Conservation (phyloP, 2,797 vertebrate genomes). For the Tangara arthus region DNA sequence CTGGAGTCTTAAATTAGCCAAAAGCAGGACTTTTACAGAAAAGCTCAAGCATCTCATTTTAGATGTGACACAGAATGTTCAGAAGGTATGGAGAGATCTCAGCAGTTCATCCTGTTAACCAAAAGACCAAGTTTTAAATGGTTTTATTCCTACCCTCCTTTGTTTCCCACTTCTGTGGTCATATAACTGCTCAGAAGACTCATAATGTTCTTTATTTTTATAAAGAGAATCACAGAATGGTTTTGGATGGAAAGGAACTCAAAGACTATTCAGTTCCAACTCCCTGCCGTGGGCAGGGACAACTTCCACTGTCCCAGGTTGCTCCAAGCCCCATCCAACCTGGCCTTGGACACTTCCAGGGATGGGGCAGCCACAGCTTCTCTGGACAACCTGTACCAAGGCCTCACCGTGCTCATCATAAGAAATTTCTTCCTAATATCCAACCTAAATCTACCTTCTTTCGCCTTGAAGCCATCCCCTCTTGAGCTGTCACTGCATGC, state of each 20-base stretch:
- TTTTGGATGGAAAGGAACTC: background rate
- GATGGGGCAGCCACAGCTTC: background rate
- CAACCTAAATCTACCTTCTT: background rate
- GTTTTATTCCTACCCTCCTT: background rate
- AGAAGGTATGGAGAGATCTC: background rate
- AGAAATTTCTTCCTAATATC: background rate
- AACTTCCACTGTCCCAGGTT: rapidly evolving
- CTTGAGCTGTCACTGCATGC: background rate
- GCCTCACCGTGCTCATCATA: rapidly evolving
- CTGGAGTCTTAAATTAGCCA: background rate
- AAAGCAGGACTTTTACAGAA: background rate
- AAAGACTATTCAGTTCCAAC: background rate
- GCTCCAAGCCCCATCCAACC: rapidly evolving
- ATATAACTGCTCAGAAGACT: background rate
- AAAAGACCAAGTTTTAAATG: background rate
- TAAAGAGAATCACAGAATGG: background rate
- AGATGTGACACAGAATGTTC: background rate
- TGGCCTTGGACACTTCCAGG: background rate
- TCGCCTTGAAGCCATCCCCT: background rate
- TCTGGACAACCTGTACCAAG: rapidly evolving
- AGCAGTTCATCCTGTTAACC: background rate
- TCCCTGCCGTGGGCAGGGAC: rapidly evolving
- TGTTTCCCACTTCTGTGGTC: background rate
- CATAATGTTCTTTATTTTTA: background rate
- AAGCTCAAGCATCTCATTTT: background rate